Evolutionary conservation across 2,888 invertebrate species (phyloP).

Genomic region (Parnassius glacialis): DNA sequence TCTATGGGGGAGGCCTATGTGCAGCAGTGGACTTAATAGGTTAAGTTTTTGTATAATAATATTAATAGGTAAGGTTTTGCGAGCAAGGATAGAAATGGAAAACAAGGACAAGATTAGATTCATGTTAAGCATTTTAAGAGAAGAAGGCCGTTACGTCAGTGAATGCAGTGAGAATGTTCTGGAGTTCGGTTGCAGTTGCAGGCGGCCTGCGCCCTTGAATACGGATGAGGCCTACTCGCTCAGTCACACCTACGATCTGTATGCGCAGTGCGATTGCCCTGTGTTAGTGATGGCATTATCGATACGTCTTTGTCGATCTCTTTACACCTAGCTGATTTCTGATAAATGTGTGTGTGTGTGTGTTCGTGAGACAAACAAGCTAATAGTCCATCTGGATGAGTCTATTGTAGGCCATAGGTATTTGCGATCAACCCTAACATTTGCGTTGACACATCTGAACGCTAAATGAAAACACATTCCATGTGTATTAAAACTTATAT

Average conservation of each 20-base stretch:
- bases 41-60: no score
- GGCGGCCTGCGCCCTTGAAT: slow-evolving; percentile 66
- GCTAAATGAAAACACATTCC: no score
- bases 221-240: slow-evolving; percentile 52
- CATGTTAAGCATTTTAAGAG: slow-evolving; percentile 1
- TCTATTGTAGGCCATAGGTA: no score
- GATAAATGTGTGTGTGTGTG: no score
- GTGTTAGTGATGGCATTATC: slow-evolving; percentile 28
- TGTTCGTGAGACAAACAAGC: no score
- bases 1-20: no score
- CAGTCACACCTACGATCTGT: slow-evolving; percentile 56
- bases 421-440: no score
- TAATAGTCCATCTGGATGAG: no score
- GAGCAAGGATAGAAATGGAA: neutral
- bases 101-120: neutral
- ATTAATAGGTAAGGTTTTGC: neutral
- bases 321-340: neutral
- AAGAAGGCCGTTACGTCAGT: slow-evolving; percentile 33
- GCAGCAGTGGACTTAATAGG: no score
- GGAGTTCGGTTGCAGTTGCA: slow-evolving; percentile 53
- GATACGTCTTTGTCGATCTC: slow-evolving; percentile 4
- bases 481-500: no score
- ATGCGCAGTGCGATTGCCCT: slow-evolving; percentile 49
- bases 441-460: no score
- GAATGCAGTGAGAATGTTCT: slow-evolving; percentile 44